phyloP scores from a whole-genome alignment of 2,797 vertebrate species.

The Agapornis canus region DNA sequence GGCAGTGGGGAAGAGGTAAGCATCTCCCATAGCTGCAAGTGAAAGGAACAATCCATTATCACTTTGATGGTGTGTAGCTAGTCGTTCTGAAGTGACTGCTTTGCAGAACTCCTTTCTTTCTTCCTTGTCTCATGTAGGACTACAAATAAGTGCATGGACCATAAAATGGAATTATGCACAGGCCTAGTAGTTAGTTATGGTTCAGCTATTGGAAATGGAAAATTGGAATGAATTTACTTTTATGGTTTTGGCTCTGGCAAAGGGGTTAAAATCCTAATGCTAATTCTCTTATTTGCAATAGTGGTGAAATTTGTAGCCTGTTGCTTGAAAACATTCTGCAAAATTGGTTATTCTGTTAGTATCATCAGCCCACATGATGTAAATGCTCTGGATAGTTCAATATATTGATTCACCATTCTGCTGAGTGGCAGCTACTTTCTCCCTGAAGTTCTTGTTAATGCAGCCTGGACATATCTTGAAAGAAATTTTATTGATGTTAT shows the following conservation, averaged over 20 bases:
- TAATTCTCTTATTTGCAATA: neutral
- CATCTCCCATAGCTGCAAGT: neutral
- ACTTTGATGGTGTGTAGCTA: neutral
- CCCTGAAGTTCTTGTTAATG: neutral
- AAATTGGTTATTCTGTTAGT: neutral
- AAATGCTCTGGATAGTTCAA: neutral
- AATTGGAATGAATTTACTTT: neutral
- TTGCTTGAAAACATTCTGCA: neutral
- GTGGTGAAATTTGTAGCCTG: neutral
- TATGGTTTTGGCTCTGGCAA: neutral
- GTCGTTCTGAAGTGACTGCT: neutral
- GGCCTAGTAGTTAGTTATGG: neutral
- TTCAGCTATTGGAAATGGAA: neutral
- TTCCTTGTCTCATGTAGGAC: neutral
- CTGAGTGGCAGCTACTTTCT: neutral
- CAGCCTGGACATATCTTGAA: neutral
- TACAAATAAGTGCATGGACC: neutral
- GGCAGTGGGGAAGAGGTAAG: neutral
- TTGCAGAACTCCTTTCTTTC: neutral
- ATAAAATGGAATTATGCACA: neutral
- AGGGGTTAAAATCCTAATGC: neutral
- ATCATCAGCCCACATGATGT: neutral
- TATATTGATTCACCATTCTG: neutral
- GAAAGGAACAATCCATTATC: neutral
- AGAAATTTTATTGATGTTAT: neutral